phyloP scores from a whole-genome alignment of 1,140 invertebrate species.

The Leptinotarsa defecta region DNA sequence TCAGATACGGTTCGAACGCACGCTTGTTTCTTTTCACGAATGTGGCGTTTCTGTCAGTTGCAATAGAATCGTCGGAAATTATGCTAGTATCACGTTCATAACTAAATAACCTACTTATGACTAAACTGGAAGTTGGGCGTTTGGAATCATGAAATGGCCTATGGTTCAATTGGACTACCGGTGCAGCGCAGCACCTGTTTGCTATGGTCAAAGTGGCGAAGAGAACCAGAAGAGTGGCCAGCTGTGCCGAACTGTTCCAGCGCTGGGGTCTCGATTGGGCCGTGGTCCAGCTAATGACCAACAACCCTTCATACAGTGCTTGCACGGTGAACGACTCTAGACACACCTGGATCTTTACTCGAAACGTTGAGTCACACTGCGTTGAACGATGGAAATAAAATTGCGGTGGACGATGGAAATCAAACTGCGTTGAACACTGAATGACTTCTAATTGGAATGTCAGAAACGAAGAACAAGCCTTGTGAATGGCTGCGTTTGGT shows the following conservation, averaged over 20 bases:
- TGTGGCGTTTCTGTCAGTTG: neutral
- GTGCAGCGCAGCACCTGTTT: slow-evolving; percentile 16
- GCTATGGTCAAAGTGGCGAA: slow-evolving; percentile 27
- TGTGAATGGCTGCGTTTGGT: neutral
- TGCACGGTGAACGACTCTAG: slow-evolving; percentile 24
- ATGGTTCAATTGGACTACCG: slow-evolving; percentile 5
- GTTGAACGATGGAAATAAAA: neutral
- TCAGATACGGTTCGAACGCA: slow-evolving; percentile 5
- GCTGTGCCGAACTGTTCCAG: slow-evolving; percentile 20
- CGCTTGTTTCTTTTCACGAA: neutral
- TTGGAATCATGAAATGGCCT: slow-evolving; percentile 31
- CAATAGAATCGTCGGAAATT: slow-evolving; percentile 6
- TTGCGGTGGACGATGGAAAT: neutral
- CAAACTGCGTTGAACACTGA: neutral
- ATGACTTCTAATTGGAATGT: neutral
- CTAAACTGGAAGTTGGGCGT: slow-evolving; percentile 39
- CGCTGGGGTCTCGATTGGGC: slow-evolving; percentile 27
- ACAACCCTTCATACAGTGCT: slow-evolving; percentile 37
- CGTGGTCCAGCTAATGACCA: slow-evolving; percentile 37
- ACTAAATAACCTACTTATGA: slow-evolving; percentile 29
- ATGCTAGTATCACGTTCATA: slow-evolving; percentile 37
- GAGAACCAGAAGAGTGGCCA: slow-evolving; percentile 34
- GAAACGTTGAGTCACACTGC: neutral
- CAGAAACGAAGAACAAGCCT: neutral
- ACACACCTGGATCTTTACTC: slow-evolving; percentile 11